Evolutionary conservation across 2,888 invertebrate genomes (phyloP), one percentile per base, ranked within the genome.

Genomic region (Bellardia pandia): DNA sequence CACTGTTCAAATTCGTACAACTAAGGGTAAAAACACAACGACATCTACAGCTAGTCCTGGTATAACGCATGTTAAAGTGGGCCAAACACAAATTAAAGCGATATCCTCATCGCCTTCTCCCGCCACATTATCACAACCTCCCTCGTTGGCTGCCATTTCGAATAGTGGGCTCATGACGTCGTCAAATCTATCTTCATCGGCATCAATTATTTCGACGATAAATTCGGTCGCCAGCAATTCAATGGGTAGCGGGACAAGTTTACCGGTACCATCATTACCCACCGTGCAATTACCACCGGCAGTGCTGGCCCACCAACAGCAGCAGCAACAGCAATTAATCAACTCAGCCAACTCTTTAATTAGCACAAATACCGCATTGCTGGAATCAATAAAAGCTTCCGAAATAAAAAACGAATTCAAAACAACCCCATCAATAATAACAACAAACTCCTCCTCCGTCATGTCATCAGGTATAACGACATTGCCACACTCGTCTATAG

Each of bases 1-100:
- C 11, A 91, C 93, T 66, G 93, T 93, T 80, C 94, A 94, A 89
- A 93, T 93, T 78, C 92, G 93, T 56, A 91, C 93, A 60, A 90
- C 93, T 5, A 90, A 91, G 74, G 89, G 90, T 42, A 90, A 91
- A 81, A 88, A 89, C 62, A 86, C 86, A 76, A 88, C 89, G 80
- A 89, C 90, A 86, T 89, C 86, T 88, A 84, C 68, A 51, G 90
- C 88, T 89, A 92, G 89, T 88, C 86, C 89, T 89, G 74, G 89
- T 84, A 89, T 90, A 89, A 91, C 92, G 68, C 92, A 92, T 88
- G 93, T 93, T 4, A 94, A 94, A 90, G 93, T 94, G 78, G 94
- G 94, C 48, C 93, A 93, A 90, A 94, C 94, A 68, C 94, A 94
- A 90, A 94, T 93, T 66, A 94, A 93, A 91, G 92, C 93, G 86